Evolutionary conservation across 1,140 invertebrate species (phyloP).

Genomic region (Drosophila ananassae): DNA sequence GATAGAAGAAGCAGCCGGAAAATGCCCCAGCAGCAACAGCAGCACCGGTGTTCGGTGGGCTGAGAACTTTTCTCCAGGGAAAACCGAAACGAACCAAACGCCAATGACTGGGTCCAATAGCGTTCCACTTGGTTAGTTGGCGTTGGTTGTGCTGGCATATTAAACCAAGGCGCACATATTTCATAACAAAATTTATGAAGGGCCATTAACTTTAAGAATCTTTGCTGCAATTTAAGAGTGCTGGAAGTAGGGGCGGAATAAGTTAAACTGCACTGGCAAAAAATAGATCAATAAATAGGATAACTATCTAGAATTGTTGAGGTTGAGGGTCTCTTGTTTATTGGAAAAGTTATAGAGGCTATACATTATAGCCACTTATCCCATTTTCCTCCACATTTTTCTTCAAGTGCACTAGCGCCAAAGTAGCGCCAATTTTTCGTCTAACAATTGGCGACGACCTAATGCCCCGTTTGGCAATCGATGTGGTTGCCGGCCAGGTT

Average conservation of each 20-base stretch:
- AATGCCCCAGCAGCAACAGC: constrained; percentile 30
- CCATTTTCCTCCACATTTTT: background rate
- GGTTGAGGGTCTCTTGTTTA: too few species aligned
- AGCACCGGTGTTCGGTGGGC: constrained; percentile 11
- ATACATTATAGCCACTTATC: too few species aligned
- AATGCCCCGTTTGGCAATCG: constrained; percentile 79
- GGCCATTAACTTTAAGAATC: constrained; percentile 82
- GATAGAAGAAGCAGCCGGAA: constrained; percentile 23
- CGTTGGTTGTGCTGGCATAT: constrained; percentile 53
- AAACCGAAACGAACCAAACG: constrained; percentile 43
- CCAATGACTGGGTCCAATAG: constrained; percentile 25
- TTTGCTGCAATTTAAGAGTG: constrained; percentile 71
- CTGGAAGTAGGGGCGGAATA: background rate
- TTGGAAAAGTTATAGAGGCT: too few species aligned
- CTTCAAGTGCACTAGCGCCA: constrained; percentile 28
- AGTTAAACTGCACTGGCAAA: constrained; percentile 3
- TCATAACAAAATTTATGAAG: constrained; percentile 82
- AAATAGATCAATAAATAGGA: background rate
- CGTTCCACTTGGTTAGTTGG: constrained; percentile 50
- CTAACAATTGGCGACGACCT: constrained; percentile 80
- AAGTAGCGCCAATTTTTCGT: constrained; percentile 79
- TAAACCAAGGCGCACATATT: constrained; percentile 77
- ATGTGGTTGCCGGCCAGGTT: constrained; percentile 41
- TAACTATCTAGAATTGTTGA: too few species aligned
- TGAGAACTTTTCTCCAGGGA: constrained; percentile 81